Percentiles rank a stretch among this genome's conserved stretches.
These are phyloP conservation scores for Plebejus melissa DNA, from an alignment of 2,888 invertebrate genomes.

Conservation along the genomic window DNA sequence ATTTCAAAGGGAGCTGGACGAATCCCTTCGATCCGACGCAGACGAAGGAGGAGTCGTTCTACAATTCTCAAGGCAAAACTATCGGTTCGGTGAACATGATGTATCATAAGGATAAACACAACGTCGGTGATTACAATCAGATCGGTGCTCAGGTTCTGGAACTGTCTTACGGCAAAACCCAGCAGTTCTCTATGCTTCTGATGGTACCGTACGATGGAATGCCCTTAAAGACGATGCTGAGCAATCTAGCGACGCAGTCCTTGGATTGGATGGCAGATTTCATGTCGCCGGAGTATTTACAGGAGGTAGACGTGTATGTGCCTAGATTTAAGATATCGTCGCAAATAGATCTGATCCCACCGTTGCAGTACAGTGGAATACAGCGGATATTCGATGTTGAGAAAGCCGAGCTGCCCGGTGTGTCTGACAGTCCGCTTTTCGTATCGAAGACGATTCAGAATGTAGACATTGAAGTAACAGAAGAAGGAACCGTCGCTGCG, in stretches of 20 bases:
- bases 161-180: constrained; percentile 82
- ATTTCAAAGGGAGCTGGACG: constrained; percentile 86
- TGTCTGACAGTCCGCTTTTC: constrained; percentile 76
- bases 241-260: constrained; percentile 68
- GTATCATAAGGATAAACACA: constrained; percentile 81
- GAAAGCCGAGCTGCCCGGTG: constrained; percentile 79
- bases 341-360: constrained; percentile 60
- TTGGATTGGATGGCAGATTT: constrained; percentile 74
- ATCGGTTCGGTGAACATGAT: constrained; percentile 85
- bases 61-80: constrained; percentile 74
- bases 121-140: constrained; percentile 69
- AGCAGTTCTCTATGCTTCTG: constrained; percentile 82
- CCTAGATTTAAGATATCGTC: constrained; percentile 80
- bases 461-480: constrained; percentile 85
- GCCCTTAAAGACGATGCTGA: constrained; percentile 67
- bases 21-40: constrained; percentile 79
- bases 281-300: constrained; percentile 57
- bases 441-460: constrained; percentile 83
- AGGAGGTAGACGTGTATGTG: constrained; percentile 78
- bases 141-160: constrained; percentile 82
- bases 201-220: constrained; percentile 80
- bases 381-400: constrained; percentile 80
- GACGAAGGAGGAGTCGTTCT: constrained; percentile 78
- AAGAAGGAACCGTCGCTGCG: constrained; percentile 85
- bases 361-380: constrained; percentile 79